Evolutionary conservation across 2,113 vertebrate genomes (phyloP).

Genomic region (Hippocampus abdominalis): DNA sequence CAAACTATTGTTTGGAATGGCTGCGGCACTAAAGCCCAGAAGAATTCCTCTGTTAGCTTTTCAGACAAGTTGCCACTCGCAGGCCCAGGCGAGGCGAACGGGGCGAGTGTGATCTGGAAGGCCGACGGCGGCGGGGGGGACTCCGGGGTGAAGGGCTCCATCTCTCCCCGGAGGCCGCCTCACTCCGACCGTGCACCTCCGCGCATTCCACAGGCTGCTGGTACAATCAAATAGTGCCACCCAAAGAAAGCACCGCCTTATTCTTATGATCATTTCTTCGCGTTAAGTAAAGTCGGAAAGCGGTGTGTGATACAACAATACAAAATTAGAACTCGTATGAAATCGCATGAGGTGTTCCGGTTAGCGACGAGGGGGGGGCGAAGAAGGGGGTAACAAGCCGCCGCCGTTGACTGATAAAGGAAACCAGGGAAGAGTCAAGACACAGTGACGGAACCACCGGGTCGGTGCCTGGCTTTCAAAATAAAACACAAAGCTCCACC

Average conservation of each 20-base stretch:
- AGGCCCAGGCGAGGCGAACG: conserved; percentile 50
- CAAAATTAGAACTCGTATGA: neutral
- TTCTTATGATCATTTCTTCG: neutral
- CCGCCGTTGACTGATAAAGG: conserved; percentile 58
- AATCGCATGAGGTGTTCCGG: conserved; percentile 65
- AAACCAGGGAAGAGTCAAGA: conserved; percentile 29
- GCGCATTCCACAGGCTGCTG: conserved; percentile 78
- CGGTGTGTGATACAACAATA: neutral
- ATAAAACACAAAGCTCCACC: conserved; percentile 18
- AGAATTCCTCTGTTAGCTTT: conserved; percentile 71
- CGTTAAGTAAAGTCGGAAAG: neutral
- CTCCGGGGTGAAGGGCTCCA: conserved; percentile 34
- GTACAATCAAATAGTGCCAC: conserved; percentile 67
- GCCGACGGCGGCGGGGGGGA: conserved; percentile 44
- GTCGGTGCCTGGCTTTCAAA: neutral
- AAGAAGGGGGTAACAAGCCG: conserved; percentile 43
- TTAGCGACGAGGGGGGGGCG: neutral
- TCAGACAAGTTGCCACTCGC: conserved; percentile 75
- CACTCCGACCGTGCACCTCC: conserved; percentile 59
- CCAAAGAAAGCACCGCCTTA: conserved; percentile 7
- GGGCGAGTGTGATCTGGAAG: conserved; percentile 32
- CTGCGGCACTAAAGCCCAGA: conserved; percentile 62
- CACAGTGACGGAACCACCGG: neutral
- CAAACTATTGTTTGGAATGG: conserved; percentile 42
- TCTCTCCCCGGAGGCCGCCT: conserved; percentile 16